Percentiles rank a stretch among this genome's conserved stretches.
These are phyloP conservation scores for Vanessa tameamea DNA, from an alignment of 1,140 invertebrate species.

Conservation along the genomic window DNA sequence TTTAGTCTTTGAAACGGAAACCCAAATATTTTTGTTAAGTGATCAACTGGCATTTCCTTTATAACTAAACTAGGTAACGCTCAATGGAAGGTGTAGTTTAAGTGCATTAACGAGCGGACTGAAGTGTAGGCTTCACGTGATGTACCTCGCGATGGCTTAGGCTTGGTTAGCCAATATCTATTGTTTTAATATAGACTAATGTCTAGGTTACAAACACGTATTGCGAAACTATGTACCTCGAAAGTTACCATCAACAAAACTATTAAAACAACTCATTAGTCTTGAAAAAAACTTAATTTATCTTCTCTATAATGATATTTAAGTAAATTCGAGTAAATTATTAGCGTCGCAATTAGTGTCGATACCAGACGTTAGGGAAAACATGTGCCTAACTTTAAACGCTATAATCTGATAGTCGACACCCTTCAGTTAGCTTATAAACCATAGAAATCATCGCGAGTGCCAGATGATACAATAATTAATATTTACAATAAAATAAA, in stretches of 20 bases:
- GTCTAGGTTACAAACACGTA: not conserved
- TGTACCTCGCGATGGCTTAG: conserved; percentile 31
- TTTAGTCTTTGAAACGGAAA: no score
- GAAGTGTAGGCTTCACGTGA: conserved; percentile 36
- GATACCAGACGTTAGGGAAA: conserved; percentile 9
- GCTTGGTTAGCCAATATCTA: not conserved
- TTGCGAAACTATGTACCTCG: not conserved
- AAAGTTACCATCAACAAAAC: not conserved
- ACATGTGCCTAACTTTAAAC: conserved; percentile 17
- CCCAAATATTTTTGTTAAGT: not conserved
- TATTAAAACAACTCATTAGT: no score
- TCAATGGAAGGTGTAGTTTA: conserved; percentile 40
- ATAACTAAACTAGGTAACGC: conserved; percentile 23
- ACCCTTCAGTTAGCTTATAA: conserved; percentile 14
- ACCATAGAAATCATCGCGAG: conserved; percentile 52
- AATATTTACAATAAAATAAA: conserved; percentile 76
- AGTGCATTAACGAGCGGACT: conserved; percentile 44
- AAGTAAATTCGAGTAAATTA: not conserved
- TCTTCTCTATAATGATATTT: not conserved
- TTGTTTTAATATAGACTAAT: not conserved
- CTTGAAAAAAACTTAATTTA: not conserved
- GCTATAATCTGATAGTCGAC: conserved; percentile 8
- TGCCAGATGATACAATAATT: conserved; percentile 75
- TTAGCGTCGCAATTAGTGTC: conserved; percentile 11
- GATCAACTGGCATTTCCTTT: conserved; percentile 7